Conservation (phyloP, 2,113 vertebrate species). For the Calyptommatus sinebrachiatus region DNA sequence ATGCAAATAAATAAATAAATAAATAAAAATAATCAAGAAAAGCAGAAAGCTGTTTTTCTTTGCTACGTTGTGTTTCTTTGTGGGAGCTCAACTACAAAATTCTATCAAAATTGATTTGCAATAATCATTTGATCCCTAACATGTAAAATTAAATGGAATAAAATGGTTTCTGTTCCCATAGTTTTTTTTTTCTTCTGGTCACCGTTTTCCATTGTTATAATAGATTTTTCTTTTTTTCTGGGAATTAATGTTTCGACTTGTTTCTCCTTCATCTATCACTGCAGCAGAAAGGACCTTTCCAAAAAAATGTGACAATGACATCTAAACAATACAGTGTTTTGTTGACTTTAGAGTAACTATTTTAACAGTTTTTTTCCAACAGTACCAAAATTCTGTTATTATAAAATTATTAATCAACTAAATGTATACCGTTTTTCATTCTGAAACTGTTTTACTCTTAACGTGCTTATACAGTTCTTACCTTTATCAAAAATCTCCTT, state of each 20-base stretch:
- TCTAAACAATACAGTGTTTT: not conserved
- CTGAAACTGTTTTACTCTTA: not conserved
- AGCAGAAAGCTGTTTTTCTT: too few relatives aligned
- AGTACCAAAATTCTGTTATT: not conserved
- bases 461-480: constrained; percentile 64
- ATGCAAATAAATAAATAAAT: too few relatives aligned
- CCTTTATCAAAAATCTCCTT: constrained; percentile 99
- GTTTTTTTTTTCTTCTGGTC: not conserved
- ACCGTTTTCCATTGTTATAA: not conserved
- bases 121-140: not conserved
- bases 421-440: not conserved
- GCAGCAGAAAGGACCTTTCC: not conserved
- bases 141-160: not conserved
- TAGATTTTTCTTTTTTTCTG: not conserved
- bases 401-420: not conserved
- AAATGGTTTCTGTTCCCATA: not conserved
- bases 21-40: too few relatives aligned
- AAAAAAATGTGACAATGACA: not conserved
- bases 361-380: not conserved
- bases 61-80: too few relatives aligned
- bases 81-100: too few relatives aligned
- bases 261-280: not conserved
- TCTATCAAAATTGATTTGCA: constrained; percentile 2
- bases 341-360: not conserved
- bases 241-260: not conserved